phyloP scores from a whole-genome alignment of 2,797 vertebrate species.

The Peromyscus attwateri region DNA sequence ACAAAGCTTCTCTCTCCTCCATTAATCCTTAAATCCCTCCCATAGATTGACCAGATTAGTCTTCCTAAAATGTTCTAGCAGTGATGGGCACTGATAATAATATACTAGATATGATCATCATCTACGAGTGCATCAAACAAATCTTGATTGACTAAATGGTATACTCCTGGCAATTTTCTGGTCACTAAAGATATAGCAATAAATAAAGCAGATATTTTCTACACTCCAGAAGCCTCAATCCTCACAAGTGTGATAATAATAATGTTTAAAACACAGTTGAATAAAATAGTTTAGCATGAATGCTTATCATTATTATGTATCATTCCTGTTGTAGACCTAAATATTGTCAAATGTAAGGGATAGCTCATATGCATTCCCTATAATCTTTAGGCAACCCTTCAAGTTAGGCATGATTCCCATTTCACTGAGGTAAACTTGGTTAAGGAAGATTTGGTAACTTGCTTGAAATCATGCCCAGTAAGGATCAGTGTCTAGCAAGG shows the following conservation, averaged over 20 bases:
- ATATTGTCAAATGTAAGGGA: not conserved
- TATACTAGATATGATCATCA: not conserved
- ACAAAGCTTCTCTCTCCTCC: not conserved
- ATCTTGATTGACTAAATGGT: not conserved
- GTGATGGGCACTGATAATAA: not conserved
- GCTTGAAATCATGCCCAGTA: not conserved
- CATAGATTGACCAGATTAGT: not conserved
- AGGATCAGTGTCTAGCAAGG: not conserved
- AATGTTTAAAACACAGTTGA: not conserved
- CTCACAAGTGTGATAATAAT: not conserved
- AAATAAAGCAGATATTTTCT: not conserved
- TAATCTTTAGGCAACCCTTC: constrained; percentile 13
- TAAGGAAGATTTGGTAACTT: not conserved
- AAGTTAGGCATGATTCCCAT: not conserved
- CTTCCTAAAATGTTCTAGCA: not conserved
- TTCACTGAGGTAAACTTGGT: not conserved
- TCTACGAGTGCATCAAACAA: not conserved
- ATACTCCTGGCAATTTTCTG: not conserved
- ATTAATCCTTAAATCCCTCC: not conserved
- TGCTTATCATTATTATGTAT: not conserved
- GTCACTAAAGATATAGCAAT: not conserved
- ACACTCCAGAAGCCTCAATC: not conserved
- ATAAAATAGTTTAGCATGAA: not conserved
- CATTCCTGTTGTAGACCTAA: constrained; percentile 11
- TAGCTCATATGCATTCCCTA: not conserved